A percentile compares a stretch with the other conserved stretches of the same genome.
Evolutionary conservation across 2,113 vertebrate species (phyloP).

Genomic region (Chamaea fasciata): DNA sequence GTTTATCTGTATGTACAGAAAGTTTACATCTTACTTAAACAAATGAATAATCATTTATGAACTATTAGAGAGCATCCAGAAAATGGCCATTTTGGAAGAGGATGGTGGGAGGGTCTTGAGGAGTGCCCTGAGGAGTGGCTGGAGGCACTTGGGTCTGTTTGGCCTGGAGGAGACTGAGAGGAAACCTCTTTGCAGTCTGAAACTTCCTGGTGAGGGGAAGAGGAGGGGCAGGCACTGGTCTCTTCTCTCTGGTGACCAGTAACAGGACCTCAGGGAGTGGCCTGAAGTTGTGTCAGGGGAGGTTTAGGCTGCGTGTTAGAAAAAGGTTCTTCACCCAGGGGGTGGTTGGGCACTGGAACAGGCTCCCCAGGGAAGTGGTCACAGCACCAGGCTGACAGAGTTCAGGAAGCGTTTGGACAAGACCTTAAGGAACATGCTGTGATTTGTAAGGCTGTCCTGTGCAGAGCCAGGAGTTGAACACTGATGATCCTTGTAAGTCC

Average conservation of each 20-base stretch:
- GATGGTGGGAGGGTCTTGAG: not conserved
- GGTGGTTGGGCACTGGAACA: accelerated
- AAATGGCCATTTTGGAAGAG: not conserved
- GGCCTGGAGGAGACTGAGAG: not conserved
- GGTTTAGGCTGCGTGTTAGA: not conserved
- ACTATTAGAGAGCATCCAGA: not conserved
- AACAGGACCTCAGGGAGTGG: accelerated
- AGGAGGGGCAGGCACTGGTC: not conserved
- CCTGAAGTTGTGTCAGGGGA: not conserved
- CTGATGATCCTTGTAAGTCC: not conserved
- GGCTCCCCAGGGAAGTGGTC: not conserved
- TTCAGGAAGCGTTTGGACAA: not conserved
- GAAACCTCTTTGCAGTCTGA: accelerated
- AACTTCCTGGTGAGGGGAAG: accelerated
- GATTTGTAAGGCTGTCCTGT: not conserved
- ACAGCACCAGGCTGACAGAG: not conserved
- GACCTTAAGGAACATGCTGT: not conserved
- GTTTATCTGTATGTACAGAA: not conserved
- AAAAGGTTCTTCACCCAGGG: not conserved
- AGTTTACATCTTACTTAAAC: not conserved
- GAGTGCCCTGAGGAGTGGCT: too few species aligned
- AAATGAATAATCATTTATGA: not conserved
- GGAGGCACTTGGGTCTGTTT: not conserved
- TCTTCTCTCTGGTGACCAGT: too few species aligned
- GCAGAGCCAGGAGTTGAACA: not conserved